Base-by-base conservation (phyloP, 1,140 invertebrate genomes). In the Drosophila kohkoa region DNA sequence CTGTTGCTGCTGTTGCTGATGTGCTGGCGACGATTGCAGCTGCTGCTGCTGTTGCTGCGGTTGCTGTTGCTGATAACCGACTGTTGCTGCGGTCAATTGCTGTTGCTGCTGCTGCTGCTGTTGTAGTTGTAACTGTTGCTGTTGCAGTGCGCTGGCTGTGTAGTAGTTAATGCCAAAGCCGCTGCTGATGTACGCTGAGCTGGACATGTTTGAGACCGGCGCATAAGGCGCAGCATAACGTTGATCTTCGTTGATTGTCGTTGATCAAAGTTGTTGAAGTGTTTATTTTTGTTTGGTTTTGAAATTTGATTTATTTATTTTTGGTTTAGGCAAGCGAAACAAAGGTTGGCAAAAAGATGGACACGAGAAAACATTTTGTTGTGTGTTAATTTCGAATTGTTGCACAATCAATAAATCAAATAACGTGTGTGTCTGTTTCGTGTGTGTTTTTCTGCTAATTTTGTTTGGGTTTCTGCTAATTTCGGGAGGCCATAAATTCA, bases 151-250 rank as follows among this genome's bases (percentile, higher is more conserved):
- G 57, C 77, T 75, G 4, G 73, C 73, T 25, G 90, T 92, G 25
- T 92, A 92, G 73, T 92, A 92, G 80, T 92, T 92, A 64, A 92
- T 92, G 66, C 90, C 90, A 35, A 92, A 82, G 48, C 90, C 90
- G 55, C 89, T 78, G 81, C 81, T 92, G 70, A 92, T 89, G 62
- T 92, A 92, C 1, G 90, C 79, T 59, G 87, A 90, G 69, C 83
- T 89, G 64, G 90, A 86, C 87, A 91, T 86, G 43, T 58, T 81
- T 15, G 83, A 80, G 43, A 91, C 88, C 20, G 90, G 73, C 49
- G 77, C 81, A 62, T 82, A 82, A 51, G 75, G 70, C 49, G 66
- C 54, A n/a, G 54, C 78, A 45, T 71, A 80, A 43, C 87, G 78
- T 52, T 65, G 87, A 70, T 77, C 81, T 87, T 38, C 35, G 81